phyloP scores from a whole-genome alignment of 2,888 invertebrate species.

The Synanthedon vespiformis region DNA sequence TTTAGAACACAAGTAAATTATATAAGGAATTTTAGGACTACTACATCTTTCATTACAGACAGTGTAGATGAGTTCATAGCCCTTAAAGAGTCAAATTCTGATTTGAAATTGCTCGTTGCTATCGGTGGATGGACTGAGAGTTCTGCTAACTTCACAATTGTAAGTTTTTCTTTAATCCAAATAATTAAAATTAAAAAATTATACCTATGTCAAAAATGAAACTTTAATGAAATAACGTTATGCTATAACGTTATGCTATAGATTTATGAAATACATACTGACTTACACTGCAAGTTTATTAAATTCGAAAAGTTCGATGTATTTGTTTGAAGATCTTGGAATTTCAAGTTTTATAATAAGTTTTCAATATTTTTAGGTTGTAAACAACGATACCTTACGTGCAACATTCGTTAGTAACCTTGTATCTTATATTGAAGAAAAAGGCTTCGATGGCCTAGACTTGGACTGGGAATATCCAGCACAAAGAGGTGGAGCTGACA shows the following conservation, averaged over 20 bases:
- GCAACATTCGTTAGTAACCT: conserved; percentile 27
- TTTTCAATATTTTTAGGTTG: conserved; percentile 5
- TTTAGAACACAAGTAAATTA: no score
- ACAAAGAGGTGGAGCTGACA: conserved; percentile 31
- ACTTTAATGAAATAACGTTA: no score
- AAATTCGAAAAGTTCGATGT: no score
- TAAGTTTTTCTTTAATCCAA: conserved; percentile 9
- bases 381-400: conserved; percentile 8
- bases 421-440: conserved; percentile 29
- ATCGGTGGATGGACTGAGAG: conserved; percentile 65
- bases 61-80: conserved; percentile 27
- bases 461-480: conserved; percentile 74
- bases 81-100: conserved; percentile 39
- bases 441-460: conserved; percentile 71
- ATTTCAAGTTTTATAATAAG: no score
- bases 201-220: no score
- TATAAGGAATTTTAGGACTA: no score
- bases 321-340: no score
- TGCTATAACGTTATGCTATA: no score
- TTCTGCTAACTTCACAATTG: conserved; percentile 51
- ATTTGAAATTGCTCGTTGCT: conserved; percentile 39
- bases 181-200: background rate
- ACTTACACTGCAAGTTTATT: no score
- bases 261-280: no score
- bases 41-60: conserved; percentile 5